These are phyloP conservation scores for Sebastes vulpes DNA, from an alignment of 2,797 vertebrate genomes.

Conservation along the genomic window DNA sequence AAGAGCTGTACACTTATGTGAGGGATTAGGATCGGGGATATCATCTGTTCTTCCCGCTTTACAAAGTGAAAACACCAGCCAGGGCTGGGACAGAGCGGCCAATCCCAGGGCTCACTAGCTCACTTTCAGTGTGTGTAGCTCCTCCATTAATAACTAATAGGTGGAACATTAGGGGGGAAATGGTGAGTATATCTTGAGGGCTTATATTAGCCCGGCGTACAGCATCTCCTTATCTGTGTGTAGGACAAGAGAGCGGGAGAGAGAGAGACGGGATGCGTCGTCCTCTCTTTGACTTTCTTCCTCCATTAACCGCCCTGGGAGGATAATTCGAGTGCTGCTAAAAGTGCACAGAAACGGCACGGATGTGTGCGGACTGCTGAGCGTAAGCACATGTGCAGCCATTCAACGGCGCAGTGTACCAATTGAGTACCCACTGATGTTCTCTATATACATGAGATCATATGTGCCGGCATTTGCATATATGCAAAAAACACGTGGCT, in stretches of 20 bases:
- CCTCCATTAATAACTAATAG: conserved; percentile 83
- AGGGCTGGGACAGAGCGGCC: conserved; percentile 25
- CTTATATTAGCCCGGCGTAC: conserved; percentile 73
- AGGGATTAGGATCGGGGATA: conserved; percentile 47
- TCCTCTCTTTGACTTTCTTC: conserved; percentile 74
- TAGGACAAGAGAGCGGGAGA: conserved; percentile 42
- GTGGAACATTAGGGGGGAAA: conserved; percentile 72
- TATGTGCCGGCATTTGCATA: neutral
- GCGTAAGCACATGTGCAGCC: conserved; percentile 12
- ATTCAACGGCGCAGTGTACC: neutral
- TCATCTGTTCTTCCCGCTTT: conserved; percentile 45
- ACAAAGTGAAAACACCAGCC: conserved; percentile 54
- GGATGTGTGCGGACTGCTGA: conserved; percentile 31
- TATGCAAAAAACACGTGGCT: neutral
- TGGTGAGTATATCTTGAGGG: conserved; percentile 76
- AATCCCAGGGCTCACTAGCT: conserved; percentile 69
- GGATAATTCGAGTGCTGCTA: conserved; percentile 52
- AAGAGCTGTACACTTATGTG: conserved; percentile 23
- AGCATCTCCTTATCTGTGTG: conserved; percentile 70
- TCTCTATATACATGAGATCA: neutral
- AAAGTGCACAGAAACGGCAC: conserved; percentile 55
- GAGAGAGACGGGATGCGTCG: conserved; percentile 28
- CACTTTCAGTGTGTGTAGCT: conserved; percentile 66
- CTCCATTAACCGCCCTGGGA: conserved; percentile 64
- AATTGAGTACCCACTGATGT: neutral